A percentile compares a stretch with the other conserved stretches of the same genome.
Conservation (phyloP, 2,888 invertebrate species). For the Patella depressa region DNA sequence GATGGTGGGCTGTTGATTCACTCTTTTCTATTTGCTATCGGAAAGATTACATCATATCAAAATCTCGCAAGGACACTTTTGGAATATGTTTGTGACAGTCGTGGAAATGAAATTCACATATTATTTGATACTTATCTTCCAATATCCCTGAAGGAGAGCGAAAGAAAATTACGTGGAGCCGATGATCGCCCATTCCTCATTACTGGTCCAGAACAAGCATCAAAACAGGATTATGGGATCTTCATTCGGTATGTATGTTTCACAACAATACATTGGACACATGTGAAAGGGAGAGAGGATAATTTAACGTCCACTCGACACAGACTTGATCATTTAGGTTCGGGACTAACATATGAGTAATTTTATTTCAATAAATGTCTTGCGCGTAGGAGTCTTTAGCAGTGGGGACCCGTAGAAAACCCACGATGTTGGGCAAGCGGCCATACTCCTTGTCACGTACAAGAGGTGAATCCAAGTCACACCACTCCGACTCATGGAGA, state of each 20-base stretch:
- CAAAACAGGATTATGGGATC: slow-evolving; percentile 16
- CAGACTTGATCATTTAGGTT: too few species aligned
- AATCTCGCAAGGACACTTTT: not conserved
- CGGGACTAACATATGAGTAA: too few species aligned
- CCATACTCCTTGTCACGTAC: too few species aligned
- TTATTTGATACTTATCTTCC: slow-evolving; percentile 15
- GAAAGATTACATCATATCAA: slow-evolving; percentile 13
- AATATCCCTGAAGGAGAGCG: slow-evolving; percentile 16
- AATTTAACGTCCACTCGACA: too few species aligned
- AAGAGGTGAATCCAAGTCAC: too few species aligned
- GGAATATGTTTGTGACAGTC: not conserved
- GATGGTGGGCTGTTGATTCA: slow-evolving; percentile 28
- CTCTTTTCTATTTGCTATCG: slow-evolving; percentile 19
- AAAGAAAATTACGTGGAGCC: slow-evolving; percentile 17
- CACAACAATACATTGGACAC: too few species aligned
- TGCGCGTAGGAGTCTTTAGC: too few species aligned
- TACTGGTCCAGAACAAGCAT: slow-evolving; percentile 21
- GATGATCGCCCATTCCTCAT: slow-evolving; percentile 20
- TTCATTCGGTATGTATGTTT: not conserved
- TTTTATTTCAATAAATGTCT: too few species aligned
- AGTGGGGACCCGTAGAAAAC: too few species aligned
- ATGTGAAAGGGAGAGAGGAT: too few species aligned
- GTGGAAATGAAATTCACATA: not conserved
- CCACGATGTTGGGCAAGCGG: too few species aligned
- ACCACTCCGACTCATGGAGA: too few species aligned